A percentile compares a stretch with the other conserved stretches of the same genome.
Conservation (phyloP, 2,797 vertebrate genomes). For the Pristis pectinata region DNA sequence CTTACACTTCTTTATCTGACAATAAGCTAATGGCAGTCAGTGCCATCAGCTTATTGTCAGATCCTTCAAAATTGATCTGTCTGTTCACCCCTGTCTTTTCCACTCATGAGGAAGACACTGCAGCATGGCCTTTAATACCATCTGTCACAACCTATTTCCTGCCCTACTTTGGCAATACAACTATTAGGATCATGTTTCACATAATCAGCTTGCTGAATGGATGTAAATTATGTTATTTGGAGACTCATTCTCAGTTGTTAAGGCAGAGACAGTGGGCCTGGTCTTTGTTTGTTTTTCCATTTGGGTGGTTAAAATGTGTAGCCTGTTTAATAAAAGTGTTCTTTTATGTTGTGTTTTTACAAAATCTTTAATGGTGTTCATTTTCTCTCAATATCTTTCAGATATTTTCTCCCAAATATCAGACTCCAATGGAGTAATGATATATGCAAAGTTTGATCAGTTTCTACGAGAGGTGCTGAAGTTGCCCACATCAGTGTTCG, state of each 20-base stretch:
- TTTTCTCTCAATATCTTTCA: slow-evolving; percentile 49
- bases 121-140: background rate
- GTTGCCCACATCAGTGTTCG: slow-evolving; percentile 89
- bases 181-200: background rate
- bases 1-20: background rate
- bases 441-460: slow-evolving; percentile 81
- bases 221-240: background rate
- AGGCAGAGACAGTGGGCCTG: background rate
- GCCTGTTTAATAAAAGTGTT: background rate
- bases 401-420: slow-evolving; percentile 98
- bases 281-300: background rate
- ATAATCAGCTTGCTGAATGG: background rate
- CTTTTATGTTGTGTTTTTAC: background rate
- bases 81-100: background rate
- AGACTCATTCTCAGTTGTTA: background rate
- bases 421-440: slow-evolving; percentile 83
- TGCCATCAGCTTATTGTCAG: background rate
- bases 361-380: slow-evolving; percentile 25
- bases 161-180: background rate
- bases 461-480: slow-evolving; percentile 90
- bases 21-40: too few species aligned
- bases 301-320: background rate
- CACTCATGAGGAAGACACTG: too few species aligned
- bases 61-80: background rate
- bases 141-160: background rate